These are phyloP conservation scores for Tetranychus piercei DNA, from an alignment of 2,888 invertebrate genomes.

Conservation along the genomic window DNA sequence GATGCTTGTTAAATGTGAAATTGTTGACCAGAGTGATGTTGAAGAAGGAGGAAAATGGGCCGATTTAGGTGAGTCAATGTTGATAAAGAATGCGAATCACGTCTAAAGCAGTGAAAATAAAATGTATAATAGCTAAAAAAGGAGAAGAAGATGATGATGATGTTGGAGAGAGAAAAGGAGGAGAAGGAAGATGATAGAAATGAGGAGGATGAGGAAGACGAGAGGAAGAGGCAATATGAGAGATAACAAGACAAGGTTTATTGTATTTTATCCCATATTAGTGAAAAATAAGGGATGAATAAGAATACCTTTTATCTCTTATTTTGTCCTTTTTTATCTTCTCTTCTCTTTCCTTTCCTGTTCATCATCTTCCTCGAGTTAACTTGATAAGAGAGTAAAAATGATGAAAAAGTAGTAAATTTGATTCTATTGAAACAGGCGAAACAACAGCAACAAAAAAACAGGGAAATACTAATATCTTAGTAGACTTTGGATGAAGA, in stretches of 20 bases:
- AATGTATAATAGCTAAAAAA: neutral
- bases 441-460: neutral
- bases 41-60: neutral
- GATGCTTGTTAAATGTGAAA: neutral
- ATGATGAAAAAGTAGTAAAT: neutral
- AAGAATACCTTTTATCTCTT: neutral
- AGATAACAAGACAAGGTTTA: conserved; percentile 1
- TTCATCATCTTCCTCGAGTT: neutral
- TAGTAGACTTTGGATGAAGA: neutral
- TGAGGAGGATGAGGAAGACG: neutral
- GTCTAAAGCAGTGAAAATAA: neutral
- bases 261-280: conserved; percentile 1
- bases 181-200: neutral
- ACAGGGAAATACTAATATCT: too few species aligned
- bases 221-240: conserved; percentile 5
- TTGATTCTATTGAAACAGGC: neutral
- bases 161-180: neutral
- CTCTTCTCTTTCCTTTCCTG: neutral
- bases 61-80: neutral
- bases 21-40: neutral
- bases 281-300: neutral
- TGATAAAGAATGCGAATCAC: neutral
- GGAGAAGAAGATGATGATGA: neutral
- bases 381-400: neutral
- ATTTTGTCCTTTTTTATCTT: neutral